Base-by-base conservation (phyloP, 2,888 invertebrate species). In the Macaria notata region DNA sequence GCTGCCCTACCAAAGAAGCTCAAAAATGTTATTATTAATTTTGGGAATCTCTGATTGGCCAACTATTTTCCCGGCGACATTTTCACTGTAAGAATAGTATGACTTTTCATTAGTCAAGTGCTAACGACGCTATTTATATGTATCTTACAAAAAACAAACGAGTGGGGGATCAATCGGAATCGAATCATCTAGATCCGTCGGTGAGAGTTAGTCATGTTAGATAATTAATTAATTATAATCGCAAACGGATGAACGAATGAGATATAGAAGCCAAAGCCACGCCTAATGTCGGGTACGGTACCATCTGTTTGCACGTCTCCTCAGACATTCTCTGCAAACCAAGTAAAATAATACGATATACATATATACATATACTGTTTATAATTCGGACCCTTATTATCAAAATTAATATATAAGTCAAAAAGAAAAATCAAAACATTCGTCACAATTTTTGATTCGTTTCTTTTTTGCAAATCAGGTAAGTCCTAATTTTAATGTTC, bases 221-320 rank as follows among this genome's bases (percentile, higher is more conserved):
- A 75, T 41, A 8, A 19, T 19, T 19, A 19, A 19, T 19, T 19
- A 19, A 19, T 19, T 19, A 19, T 19, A 19, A 79, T 83, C 83
- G 83, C 84, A 89, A 84, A 84, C 81, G 81, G 79, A 87, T 89
- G 88, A 86, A 81, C 79, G 81, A 74, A 88, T 88, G 86, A 86
- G 73, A 87, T 76, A 88, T 78, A 85, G 83, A 90, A 89, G 88
- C 89, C 78, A 89, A 91, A 91, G 90, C 90, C 89, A 91, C 90
- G 88, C 89, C 90, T 91, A 91, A 77, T 79, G 74, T 81, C 83
- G 77, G 76, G 84, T 90, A 90, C 89, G 80, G 86, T 95, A 95
- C 95, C 95, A 95, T 95, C 92, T 94, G 94, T 94, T 95, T 95
- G 95, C 94, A 95, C 93, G 94, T 93, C 93, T 95, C 95, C 93